phyloP scores from a whole-genome alignment of 2,888 invertebrate species.

The Eulithis testata region DNA sequence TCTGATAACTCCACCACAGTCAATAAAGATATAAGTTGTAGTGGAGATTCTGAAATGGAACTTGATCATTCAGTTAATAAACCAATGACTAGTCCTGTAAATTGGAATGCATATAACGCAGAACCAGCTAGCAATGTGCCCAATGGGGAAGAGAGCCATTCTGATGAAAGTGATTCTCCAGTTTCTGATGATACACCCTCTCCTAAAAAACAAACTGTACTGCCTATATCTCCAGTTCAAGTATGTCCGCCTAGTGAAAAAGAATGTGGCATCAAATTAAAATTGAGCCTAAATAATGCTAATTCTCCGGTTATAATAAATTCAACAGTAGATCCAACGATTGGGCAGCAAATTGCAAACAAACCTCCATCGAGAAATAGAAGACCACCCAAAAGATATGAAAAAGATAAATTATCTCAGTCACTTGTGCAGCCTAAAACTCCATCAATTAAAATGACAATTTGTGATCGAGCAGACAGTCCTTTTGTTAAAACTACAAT shows the following conservation, averaged over 20 bases:
- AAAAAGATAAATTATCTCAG: constrained; percentile 58
- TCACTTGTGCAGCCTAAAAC: constrained; percentile 53
- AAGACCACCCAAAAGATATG: constrained; percentile 77
- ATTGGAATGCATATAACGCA: constrained; percentile 48
- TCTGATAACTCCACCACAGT: constrained; percentile 57
- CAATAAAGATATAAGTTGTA: constrained; percentile 62
- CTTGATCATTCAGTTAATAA: constrained; percentile 58
- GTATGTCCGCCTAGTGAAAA: constrained; percentile 60
- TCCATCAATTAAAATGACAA: constrained; percentile 79
- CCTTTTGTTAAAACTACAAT: constrained; percentile 79
- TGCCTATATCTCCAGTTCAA: constrained; percentile 52
- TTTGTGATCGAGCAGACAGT: constrained; percentile 79
- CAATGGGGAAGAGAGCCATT: constrained; percentile 72
- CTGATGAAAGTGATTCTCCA: constrained; percentile 69
- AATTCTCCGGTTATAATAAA: constrained; percentile 80
- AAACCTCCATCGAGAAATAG: constrained; percentile 73
- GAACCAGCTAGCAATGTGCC: constrained; percentile 48
- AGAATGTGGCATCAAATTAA: constrained; percentile 77
- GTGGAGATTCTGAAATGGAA: constrained; percentile 63
- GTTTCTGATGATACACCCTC: constrained; percentile 55
- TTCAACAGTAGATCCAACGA: constrained; percentile 78
- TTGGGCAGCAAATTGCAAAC: constrained; percentile 66
- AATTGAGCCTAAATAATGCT: constrained; percentile 78
- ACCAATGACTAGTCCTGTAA: constrained; percentile 52
- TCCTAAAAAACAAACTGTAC: constrained; percentile 45